Conservation (phyloP, 2,888 invertebrate species). For the Copidosoma aretas region DNA sequence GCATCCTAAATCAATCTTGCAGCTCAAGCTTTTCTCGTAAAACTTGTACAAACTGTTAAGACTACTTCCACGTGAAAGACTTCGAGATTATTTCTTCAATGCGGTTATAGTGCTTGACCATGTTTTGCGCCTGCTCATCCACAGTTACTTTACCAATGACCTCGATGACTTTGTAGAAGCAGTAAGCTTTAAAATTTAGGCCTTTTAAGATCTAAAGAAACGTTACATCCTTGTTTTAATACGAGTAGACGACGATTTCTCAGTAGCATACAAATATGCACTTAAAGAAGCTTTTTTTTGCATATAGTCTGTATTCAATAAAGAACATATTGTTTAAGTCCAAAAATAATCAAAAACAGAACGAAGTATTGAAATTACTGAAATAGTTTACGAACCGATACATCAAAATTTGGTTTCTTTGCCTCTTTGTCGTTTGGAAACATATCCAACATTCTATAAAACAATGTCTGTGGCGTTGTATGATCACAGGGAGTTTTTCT, state of each 20-base stretch:
- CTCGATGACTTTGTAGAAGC: slow-evolving; percentile 97
- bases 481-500: slow-evolving; percentile 65
- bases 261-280: slow-evolving; percentile 89
- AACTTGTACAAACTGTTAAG: no score
- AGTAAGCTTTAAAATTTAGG: slow-evolving; percentile 82
- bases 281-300: slow-evolving; percentile 82
- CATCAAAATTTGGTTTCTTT: slow-evolving; percentile 73
- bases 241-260: slow-evolving; percentile 91
- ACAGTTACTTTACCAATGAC: slow-evolving; percentile 87
- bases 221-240: slow-evolving; percentile 79
- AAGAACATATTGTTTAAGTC: no score
- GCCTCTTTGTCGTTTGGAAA: slow-evolving; percentile 82
- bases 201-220: slow-evolving; percentile 92
- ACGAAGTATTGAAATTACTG: not conserved
- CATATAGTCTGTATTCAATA: slow-evolving; percentile 64
- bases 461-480: slow-evolving; percentile 79
- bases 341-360: slow-evolving; percentile 10
- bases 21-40: no score
- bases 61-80: slow-evolving; percentile 87
- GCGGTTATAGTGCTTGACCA: slow-evolving; percentile 93
- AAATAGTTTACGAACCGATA: slow-evolving; percentile 68
- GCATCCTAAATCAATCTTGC: no score
- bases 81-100: slow-evolving; percentile 96
- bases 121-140: slow-evolving; percentile 84
- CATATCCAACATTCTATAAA: slow-evolving; percentile 86